Percentiles rank a stretch among this genome's conserved stretches.
Evolutionary conservation across 2,113 vertebrate species (phyloP).

Genomic region (Eonycteris spelaea): DNA sequence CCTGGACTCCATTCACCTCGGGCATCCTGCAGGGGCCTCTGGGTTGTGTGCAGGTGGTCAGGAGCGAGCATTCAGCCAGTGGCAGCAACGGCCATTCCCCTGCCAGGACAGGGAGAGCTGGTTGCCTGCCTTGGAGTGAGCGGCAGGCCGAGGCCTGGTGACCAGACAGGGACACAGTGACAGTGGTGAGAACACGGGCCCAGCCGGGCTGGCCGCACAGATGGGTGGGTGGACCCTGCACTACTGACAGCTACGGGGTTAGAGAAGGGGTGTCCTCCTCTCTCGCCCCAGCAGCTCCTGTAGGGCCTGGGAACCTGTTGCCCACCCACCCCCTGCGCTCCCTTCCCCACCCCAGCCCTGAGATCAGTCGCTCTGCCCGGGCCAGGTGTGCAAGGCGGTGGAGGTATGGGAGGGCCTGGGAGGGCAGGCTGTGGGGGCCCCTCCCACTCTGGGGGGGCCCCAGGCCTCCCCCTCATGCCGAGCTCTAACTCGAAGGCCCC

Average conservation of each 20-base stretch:
- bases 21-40: not conserved
- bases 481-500: not conserved
- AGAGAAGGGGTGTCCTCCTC: not conserved
- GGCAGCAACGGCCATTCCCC: not conserved
- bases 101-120: not conserved
- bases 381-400: not conserved
- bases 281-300: not conserved
- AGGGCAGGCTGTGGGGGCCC: not conserved
- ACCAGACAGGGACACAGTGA: not conserved
- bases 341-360: accelerated
- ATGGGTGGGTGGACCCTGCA: accelerated
- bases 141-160: not conserved
- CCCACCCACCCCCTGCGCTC: not conserved
- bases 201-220: not conserved
- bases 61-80: not conserved
- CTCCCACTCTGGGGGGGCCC: not conserved
- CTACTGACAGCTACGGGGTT: not conserved
- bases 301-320: not conserved
- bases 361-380: not conserved
- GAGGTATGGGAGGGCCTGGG: not conserved
- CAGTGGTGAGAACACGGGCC: not conserved
- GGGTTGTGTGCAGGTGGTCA: not conserved
- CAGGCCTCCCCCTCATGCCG: accelerated
- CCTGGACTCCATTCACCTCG: accelerated
- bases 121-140: not conserved